phyloP scores from a whole-genome alignment of 2,113 vertebrate genomes.

The Pseudonaja textilis region DNA sequence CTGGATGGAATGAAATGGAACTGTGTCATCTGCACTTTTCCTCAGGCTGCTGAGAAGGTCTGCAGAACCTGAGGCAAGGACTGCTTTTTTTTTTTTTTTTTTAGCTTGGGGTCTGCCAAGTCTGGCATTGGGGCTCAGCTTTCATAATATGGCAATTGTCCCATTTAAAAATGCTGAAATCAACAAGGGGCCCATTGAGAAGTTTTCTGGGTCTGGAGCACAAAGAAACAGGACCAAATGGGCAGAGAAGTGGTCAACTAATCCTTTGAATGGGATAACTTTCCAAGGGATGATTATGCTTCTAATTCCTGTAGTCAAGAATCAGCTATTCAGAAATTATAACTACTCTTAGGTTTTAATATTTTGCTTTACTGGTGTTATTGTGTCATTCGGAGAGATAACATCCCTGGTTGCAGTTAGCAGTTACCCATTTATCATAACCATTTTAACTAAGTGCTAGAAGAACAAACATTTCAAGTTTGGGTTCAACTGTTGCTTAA shows the following conservation, averaged over 20 bases:
- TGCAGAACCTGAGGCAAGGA: neutral
- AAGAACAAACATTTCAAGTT: neutral
- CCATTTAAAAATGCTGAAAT: neutral
- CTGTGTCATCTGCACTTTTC: neutral
- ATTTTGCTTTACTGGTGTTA: neutral
- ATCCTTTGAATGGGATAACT: neutral
- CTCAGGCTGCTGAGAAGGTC: slow-evolving; percentile 11
- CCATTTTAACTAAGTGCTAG: neutral
- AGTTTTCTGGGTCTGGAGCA: neutral
- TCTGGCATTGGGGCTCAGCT: neutral
- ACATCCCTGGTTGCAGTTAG: neutral
- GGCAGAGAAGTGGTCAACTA: neutral
- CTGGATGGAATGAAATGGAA: neutral
- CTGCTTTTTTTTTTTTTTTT: neutral
- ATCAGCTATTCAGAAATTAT: neutral
- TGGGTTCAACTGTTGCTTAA: neutral
- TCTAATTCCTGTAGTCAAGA: neutral
- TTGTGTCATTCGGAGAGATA: neutral
- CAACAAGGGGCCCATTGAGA: neutral
- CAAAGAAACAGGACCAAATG: neutral
- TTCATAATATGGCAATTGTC: neutral
- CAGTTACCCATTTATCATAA: neutral
- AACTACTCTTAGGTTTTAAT: neutral
- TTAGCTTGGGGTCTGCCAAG: neutral
- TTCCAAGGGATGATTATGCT: neutral